Evolutionary conservation across 2,113 vertebrate species (phyloP).

Genomic region (Sapajus apella): DNA sequence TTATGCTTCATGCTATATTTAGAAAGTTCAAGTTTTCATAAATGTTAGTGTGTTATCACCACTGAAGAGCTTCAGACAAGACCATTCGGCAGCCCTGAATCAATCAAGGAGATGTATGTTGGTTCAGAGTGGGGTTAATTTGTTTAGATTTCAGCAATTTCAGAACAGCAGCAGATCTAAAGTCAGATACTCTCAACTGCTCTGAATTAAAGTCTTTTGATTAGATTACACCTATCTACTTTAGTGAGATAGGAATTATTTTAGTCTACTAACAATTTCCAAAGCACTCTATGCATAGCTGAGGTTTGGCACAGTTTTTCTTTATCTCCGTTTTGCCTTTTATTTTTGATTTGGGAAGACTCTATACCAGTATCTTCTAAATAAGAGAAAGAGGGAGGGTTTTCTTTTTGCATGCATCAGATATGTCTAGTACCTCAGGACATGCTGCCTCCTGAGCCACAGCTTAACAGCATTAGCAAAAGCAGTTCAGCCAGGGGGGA

Average conservation of each 20-base stretch:
- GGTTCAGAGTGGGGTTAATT: conserved; percentile 42
- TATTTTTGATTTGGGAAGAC: conserved; percentile 1
- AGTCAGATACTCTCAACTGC: conserved; percentile 28
- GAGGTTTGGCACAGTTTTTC: not conserved
- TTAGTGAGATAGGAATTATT: conserved; percentile 29
- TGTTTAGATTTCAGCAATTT: conserved; percentile 24
- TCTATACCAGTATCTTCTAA: not conserved
- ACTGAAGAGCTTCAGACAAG: conserved; percentile 18
- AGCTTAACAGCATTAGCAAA: conserved; percentile 56
- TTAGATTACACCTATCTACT: conserved; percentile 52
- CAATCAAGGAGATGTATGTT: not conserved
- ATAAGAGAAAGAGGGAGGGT: not conserved
- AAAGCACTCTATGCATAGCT: not conserved
- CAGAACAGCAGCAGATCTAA: conserved; percentile 38
- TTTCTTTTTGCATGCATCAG: conserved; percentile 9
- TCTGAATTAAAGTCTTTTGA: conserved; percentile 35
- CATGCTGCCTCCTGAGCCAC: not conserved
- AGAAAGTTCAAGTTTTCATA: not conserved
- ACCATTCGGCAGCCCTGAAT: not conserved
- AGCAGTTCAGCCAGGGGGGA: conserved; percentile 35
- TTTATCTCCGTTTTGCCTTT: conserved; percentile 1
- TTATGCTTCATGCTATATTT: not conserved
- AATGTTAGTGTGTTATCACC: not conserved
- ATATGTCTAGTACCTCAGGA: conserved; percentile 32
- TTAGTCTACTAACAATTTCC: conserved; percentile 1